Conservation (phyloP, 2,888 invertebrate genomes). For the Parnassius orleans region DNA sequence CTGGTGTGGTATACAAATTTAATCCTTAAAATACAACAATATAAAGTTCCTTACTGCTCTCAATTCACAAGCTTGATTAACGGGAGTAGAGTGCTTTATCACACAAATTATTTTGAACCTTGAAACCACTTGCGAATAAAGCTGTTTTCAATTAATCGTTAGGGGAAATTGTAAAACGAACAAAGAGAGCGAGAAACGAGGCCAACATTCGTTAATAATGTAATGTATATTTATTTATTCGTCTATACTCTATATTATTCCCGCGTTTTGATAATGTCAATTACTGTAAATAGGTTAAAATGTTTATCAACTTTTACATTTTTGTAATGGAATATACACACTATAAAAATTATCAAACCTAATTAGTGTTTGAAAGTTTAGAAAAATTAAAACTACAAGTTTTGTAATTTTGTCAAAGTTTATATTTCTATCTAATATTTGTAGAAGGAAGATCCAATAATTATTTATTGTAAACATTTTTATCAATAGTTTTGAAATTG, state of each 20-base stretch:
- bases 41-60: slow-evolving; percentile 51
- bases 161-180: slow-evolving; percentile 71
- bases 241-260: slow-evolving; percentile 59
- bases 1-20: slow-evolving; percentile 44
- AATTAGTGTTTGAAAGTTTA: too few species aligned
- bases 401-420: too few species aligned
- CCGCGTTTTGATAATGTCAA: slow-evolving; percentile 54
- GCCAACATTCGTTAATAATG: slow-evolving; percentile 81
- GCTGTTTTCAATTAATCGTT: slow-evolving; percentile 67
- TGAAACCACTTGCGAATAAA: slow-evolving; percentile 60
- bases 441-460: too few species aligned
- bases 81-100: slow-evolving; percentile 58
- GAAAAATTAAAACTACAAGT: too few species aligned
- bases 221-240: slow-evolving; percentile 78
- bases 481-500: too few species aligned
- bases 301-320: slow-evolving; percentile 28
- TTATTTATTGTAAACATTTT: too few species aligned
- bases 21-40: slow-evolving; percentile 40
- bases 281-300: slow-evolving; percentile 56
- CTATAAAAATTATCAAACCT: too few species aligned
- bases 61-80: slow-evolving; percentile 47
- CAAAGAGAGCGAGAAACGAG: slow-evolving; percentile 79
- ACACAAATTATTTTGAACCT: slow-evolving; percentile 73
- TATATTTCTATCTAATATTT: too few species aligned
- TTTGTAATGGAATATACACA: too few species aligned